A percentile compares a stretch with the other conserved stretches of the same genome.
Evolutionary conservation across 2,113 vertebrate species (phyloP).

Genomic region (Eleginops maclovinus): DNA sequence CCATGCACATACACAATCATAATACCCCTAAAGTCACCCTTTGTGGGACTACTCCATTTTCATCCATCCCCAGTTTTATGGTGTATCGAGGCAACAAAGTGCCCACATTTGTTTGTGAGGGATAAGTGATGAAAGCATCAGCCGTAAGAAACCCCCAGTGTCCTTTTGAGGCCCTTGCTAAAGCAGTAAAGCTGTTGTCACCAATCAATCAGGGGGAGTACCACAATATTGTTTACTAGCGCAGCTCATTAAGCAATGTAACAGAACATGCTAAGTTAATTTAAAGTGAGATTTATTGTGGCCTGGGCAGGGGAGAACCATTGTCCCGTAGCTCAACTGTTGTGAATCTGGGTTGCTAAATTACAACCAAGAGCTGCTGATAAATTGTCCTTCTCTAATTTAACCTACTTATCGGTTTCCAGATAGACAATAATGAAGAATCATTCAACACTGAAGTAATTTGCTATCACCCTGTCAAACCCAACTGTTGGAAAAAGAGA

Average conservation of each 20-base stretch:
- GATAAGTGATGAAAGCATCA: conserved; percentile 62
- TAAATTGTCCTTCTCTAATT: conserved; percentile 73
- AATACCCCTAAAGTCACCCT: conserved; percentile 66
- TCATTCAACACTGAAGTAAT: conserved; percentile 71
- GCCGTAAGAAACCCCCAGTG: conserved; percentile 42
- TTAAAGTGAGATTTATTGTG: conserved; percentile 80
- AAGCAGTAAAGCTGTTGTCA: conserved; percentile 69
- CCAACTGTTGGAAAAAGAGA: conserved; percentile 18
- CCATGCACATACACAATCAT: conserved; percentile 42
- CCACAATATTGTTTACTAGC: conserved; percentile 77
- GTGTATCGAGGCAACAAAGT: conserved; percentile 55
- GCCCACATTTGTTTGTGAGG: conserved; percentile 52
- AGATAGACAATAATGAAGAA: conserved; percentile 80
- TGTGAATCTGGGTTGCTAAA: conserved; percentile 71
- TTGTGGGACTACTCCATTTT: conserved; percentile 44
- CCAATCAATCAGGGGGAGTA: conserved; percentile 75
- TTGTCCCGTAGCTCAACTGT: conserved; percentile 68
- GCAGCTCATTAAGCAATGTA: conserved; percentile 82
- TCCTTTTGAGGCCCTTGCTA: conserved; percentile 71
- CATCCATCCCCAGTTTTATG: conserved; percentile 45
- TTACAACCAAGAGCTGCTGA: conserved; percentile 76
- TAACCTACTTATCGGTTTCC: conserved; percentile 76
- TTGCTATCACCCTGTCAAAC: conserved; percentile 49
- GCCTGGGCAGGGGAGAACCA: conserved; percentile 54
- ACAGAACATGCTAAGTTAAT: conserved; percentile 83